Conservation (phyloP, 2,113 vertebrate species). For the Misgurnus mizolepis region DNA sequence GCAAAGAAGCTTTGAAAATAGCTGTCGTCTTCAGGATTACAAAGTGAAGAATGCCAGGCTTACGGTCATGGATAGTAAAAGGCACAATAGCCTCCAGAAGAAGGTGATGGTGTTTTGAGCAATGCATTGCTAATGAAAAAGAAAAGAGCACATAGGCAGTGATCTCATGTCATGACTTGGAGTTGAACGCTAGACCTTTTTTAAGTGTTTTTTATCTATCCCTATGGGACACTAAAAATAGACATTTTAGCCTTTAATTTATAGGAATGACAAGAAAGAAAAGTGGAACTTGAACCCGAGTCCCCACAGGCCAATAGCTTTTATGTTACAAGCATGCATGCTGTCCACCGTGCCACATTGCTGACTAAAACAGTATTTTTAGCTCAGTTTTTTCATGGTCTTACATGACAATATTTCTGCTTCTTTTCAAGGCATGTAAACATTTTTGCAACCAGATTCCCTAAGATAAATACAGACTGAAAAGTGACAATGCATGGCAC, state of each 20-base stretch:
- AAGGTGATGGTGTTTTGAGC: background rate
- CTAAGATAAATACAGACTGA: slow-evolving; percentile 66
- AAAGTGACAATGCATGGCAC: slow-evolving; percentile 69
- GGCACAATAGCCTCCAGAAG: background rate
- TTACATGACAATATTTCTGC: slow-evolving; percentile 61
- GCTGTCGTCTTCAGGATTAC: slow-evolving; percentile 23
- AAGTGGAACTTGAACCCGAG: too few species aligned
- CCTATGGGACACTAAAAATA: too few species aligned
- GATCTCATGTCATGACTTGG: background rate
- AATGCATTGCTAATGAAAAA: background rate
- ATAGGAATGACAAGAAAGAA: too few species aligned
- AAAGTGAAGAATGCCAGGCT: slow-evolving; percentile 42
- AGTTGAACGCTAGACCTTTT: background rate
- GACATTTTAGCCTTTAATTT: too few species aligned
- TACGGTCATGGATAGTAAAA: slow-evolving; percentile 24
- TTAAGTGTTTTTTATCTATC: too few species aligned
- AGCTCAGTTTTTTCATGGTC: slow-evolving; percentile 61
- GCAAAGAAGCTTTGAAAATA: slow-evolving; percentile 34
- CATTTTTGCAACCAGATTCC: slow-evolving; percentile 62
- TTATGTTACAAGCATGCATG: background rate
- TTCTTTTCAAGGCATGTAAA: slow-evolving; percentile 58
- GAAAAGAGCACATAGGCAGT: background rate
- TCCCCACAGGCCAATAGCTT: background rate
- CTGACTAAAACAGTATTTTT: slow-evolving; percentile 53
- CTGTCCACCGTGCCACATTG: slow-evolving; percentile 42